Percentiles rank a stretch among this genome's conserved stretches.
These are phyloP conservation scores for Galago senegalensis DNA, from an alignment of 2,797 vertebrate species.

Conservation along the genomic window DNA sequence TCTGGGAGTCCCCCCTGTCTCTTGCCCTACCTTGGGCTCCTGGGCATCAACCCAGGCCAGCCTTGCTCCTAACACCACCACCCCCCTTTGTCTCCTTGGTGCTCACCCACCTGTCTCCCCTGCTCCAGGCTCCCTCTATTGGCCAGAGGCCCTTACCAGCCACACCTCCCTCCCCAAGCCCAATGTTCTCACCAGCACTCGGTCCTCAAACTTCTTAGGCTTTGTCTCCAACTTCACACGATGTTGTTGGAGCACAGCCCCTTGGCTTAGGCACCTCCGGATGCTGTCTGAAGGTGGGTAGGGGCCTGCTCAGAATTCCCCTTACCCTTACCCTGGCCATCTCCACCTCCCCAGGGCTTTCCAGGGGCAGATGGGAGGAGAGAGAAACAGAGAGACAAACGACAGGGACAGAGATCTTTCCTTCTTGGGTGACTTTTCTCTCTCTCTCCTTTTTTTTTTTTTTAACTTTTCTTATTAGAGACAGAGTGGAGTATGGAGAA, in stretches of 20 bases:
- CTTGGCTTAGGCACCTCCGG: conserved; percentile 93
- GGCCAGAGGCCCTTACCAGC: neutral
- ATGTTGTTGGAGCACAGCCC: conserved; percentile 92
- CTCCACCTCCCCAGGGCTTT: neutral
- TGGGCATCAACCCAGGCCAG: neutral
- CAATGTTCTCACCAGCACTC: conserved; percentile 92
- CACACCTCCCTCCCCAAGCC: neutral
- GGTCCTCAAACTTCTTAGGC: conserved; percentile 94
- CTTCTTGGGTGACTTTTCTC: conserved; percentile 48
- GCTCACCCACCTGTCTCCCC: neutral
- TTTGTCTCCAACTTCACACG: conserved; percentile 94
- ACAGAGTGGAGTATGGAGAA: neutral
- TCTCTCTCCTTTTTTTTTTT: neutral
- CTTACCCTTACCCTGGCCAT: neutral
- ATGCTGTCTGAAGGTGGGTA: conserved; percentile 92
- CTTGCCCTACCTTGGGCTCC: neutral
- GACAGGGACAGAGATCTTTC: conserved; percentile 3
- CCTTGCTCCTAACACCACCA: neutral
- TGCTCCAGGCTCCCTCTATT: neutral
- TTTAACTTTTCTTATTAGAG: conserved; percentile 31
- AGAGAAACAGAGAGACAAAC: conserved; percentile 18
- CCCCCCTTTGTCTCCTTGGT: neutral
- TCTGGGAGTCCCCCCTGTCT: neutral
- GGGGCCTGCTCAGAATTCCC: conserved; percentile 60
- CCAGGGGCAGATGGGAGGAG: neutral